Percentiles rank a stretch among this genome's conserved stretches.
phyloP scores from a whole-genome alignment of 2,113 vertebrate genomes.

The Centropus bengalensis region DNA sequence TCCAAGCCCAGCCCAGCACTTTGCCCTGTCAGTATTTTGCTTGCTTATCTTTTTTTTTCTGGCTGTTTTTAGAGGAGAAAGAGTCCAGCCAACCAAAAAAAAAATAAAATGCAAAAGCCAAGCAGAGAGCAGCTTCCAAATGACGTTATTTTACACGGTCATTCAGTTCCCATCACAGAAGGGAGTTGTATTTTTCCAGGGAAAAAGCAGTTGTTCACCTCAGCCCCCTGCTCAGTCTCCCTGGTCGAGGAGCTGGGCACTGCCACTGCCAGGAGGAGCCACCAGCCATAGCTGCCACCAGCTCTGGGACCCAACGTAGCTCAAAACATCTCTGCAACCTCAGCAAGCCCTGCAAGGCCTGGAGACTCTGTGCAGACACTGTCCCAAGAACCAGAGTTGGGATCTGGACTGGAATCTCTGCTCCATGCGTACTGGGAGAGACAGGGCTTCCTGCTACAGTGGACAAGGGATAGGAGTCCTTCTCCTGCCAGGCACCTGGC shows the following conservation, averaged over 20 bases:
- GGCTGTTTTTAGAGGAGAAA: neutral
- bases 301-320: neutral
- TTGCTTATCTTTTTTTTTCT: neutral
- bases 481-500: neutral
- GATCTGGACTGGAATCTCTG: neutral
- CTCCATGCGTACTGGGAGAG: neutral
- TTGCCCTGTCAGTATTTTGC: neutral
- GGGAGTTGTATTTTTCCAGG: neutral
- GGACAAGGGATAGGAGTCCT: no score
- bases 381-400: neutral
- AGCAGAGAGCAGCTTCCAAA: slow-evolving; percentile 13
- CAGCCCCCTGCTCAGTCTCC: neutral
- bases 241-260: neutral
- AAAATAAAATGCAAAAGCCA: neutral
- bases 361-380: neutral
- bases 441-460: rapidly evolving
- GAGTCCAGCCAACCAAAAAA: neutral
- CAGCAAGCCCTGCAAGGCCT: neutral
- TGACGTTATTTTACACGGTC: neutral
- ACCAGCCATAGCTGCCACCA: neutral
- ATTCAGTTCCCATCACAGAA: neutral
- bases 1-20: neutral
- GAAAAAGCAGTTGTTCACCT: neutral
- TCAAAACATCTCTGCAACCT: neutral
- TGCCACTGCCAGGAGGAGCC: neutral